Percentiles rank a stretch among this genome's conserved stretches.
phyloP scores from a whole-genome alignment of 1,140 invertebrate genomes.

The Halyomorpha halys region DNA sequence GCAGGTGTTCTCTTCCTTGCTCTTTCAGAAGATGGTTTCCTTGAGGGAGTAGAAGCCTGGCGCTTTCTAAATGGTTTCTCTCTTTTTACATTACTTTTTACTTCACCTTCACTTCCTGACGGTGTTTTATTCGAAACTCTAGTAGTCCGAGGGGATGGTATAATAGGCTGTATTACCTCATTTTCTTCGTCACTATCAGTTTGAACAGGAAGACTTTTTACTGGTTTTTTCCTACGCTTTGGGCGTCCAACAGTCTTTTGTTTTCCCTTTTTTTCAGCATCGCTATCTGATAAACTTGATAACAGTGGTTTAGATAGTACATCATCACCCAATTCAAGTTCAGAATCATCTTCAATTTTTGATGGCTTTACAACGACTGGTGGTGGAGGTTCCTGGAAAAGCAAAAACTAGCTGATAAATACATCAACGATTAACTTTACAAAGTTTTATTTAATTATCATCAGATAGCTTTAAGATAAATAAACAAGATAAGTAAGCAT shows the following conservation, averaged over 20 bases:
- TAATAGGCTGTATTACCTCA: neutral
- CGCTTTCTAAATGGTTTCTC: slow-evolving; percentile 8
- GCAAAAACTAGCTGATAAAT: no score
- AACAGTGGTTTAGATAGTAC: slow-evolving; percentile 25
- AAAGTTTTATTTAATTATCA: no score
- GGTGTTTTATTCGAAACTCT: slow-evolving; percentile 21
- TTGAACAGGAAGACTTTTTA: neutral
- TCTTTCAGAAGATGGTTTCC: slow-evolving; percentile 5
- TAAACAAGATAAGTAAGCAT: no score
- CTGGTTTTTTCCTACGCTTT: slow-evolving; percentile 12
- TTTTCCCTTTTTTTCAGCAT: slow-evolving; percentile 26
- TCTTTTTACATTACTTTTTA: slow-evolving; percentile 4
- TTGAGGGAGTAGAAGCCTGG: neutral
- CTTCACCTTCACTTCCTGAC: slow-evolving; percentile 24
- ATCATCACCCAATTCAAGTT: slow-evolving; percentile 23
- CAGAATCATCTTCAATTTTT: slow-evolving; percentile 26
- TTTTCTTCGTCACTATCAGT: slow-evolving; percentile 23
- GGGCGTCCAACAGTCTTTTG: neutral
- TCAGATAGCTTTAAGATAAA: no score
- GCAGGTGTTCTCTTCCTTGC: slow-evolving; percentile 11
- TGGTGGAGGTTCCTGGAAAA: slow-evolving; percentile 6
- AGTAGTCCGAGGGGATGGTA: slow-evolving; percentile 6
- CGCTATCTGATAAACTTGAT: slow-evolving; percentile 31
- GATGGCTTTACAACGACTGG: slow-evolving; percentile 11
- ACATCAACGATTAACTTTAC: no score